Evolutionary conservation across 2,113 vertebrate species (phyloP).

Genomic region (Corapipo altera): DNA sequence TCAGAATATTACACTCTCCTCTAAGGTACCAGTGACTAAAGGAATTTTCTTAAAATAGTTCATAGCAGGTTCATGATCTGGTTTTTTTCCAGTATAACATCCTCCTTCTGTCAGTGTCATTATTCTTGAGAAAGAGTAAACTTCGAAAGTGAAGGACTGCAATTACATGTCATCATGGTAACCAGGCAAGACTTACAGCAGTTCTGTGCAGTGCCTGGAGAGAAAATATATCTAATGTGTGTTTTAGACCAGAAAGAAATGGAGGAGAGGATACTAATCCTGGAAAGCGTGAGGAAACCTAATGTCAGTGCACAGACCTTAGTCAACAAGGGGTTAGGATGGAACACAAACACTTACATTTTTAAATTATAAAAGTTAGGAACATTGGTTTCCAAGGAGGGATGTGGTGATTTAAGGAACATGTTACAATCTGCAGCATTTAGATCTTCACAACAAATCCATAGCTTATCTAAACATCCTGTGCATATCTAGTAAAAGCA

Average conservation of each 20-base stretch:
- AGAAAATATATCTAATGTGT: not conserved
- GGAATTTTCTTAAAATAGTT: not conserved
- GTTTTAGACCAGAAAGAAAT: not conserved
- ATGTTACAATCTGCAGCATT: not conserved
- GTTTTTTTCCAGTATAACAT: not conserved
- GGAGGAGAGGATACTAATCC: not conserved
- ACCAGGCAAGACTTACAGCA: not conserved
- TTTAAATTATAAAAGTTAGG: not conserved
- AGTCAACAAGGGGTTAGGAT: not conserved
- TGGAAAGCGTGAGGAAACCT: not conserved
- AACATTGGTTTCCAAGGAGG: not conserved
- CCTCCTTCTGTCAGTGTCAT: not conserved
- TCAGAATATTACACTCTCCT: not conserved
- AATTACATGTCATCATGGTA: not conserved
- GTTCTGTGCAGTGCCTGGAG: not conserved
- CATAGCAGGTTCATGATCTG: not conserved
- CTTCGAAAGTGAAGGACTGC: not conserved
- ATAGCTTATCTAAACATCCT: not conserved
- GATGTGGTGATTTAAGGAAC: not conserved
- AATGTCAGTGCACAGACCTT: not conserved
- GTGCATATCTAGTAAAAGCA: not conserved
- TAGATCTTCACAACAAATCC: not conserved
- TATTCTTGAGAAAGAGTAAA: not conserved
- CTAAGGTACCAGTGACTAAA: not conserved
- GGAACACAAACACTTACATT: not conserved